These are phyloP conservation scores for Periophthalmus magnuspinnatus DNA, from an alignment of 2,797 vertebrate species.

Conservation along the genomic window DNA sequence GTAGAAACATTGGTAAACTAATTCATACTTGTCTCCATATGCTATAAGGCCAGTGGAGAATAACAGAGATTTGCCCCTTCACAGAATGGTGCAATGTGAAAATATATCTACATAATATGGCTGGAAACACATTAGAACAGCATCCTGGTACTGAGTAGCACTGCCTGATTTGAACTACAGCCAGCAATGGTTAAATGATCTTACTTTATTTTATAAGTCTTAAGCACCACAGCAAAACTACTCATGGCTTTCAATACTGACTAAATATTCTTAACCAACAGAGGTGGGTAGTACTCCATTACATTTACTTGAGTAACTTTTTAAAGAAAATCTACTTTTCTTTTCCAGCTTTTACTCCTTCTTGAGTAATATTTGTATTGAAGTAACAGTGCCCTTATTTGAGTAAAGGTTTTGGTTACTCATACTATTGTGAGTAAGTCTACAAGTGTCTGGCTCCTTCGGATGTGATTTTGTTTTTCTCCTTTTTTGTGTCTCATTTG, in stretches of 20 bases:
- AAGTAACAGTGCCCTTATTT: background rate
- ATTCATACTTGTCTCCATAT: background rate
- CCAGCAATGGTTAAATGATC: background rate
- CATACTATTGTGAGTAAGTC: no score
- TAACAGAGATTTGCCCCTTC: background rate
- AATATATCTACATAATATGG: slow-evolving; percentile 2
- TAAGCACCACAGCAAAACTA: background rate
- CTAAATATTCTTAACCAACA: background rate
- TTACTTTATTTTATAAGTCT: background rate
- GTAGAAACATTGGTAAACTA: background rate
- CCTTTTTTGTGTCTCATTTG: no score
- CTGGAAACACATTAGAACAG: background rate
- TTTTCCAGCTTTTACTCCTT: no score
- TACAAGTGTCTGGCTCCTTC: no score
- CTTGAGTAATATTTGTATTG: background rate
- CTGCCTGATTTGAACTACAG: background rate
- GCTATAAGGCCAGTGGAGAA: background rate
- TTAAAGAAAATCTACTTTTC: no score
- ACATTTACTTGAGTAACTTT: no score
- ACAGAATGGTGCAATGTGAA: background rate
- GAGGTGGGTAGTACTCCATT: no score
- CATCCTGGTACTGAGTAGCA: background rate
- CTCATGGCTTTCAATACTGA: background rate
- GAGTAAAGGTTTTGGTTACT: no score
- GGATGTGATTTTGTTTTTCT: no score